Conservation (phyloP, 1,140 invertebrate species). For the Carposina sasakii region DNA sequence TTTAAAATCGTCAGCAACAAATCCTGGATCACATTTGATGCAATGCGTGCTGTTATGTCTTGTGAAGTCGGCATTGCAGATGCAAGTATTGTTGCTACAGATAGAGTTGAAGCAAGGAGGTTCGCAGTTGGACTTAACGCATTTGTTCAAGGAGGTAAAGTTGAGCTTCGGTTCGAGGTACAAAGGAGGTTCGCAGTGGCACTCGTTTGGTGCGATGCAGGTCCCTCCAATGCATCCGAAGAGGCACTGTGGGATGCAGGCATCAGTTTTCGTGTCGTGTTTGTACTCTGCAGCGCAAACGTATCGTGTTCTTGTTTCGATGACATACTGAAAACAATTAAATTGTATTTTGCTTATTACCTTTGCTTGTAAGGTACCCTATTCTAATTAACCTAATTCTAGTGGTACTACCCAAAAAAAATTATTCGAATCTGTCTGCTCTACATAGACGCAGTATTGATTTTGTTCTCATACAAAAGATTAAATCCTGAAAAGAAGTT, state of each 20-base stretch:
- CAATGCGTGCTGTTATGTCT: constrained; percentile 41
- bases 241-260: constrained; percentile 69
- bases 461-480: no score
- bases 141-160: no score
- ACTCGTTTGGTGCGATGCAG: constrained; percentile 73
- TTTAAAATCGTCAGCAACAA: constrained; percentile 23
- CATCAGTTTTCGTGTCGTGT: constrained; percentile 40
- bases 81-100: constrained; percentile 67
- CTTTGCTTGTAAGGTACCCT: no score
- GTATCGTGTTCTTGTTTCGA: no score
- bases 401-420: no score
- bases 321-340: no score
- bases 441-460: no score
- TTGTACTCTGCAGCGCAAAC: no score
- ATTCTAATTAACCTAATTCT: no score
- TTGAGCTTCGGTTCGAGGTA: constrained; percentile 27
- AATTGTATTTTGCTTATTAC: no score
- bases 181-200: constrained; percentile 57
- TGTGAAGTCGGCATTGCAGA: constrained; percentile 49
- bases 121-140: constrained; percentile 61
- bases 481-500: no score
- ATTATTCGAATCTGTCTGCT: no score
- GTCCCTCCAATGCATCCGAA: constrained; percentile 71
- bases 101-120: constrained; percentile 67
- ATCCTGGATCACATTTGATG: constrained; percentile 36